Evolutionary conservation across 2,113 vertebrate species (phyloP).

Genomic region (Pyxicephalus adspersus): DNA sequence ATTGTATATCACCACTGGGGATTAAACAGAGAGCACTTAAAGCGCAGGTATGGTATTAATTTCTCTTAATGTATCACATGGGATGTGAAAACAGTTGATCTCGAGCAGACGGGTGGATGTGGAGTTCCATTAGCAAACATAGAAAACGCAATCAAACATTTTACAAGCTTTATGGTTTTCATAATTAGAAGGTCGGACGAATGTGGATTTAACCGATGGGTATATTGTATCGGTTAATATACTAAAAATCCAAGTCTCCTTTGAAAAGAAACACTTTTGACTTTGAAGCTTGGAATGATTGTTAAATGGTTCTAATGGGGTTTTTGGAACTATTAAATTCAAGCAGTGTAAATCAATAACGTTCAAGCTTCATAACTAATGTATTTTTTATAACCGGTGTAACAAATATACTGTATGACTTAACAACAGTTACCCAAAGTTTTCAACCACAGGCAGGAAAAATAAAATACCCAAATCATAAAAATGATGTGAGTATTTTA

Average conservation of each 20-base stretch:
- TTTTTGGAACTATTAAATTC: slow-evolving; percentile 13
- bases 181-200: slow-evolving; percentile 37
- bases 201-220: not conserved
- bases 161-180: slow-evolving; percentile 33
- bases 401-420: not conserved
- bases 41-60: slow-evolving; percentile 50
- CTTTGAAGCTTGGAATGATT: slow-evolving; percentile 25
- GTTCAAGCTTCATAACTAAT: slow-evolving; percentile 7
- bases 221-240: slow-evolving; percentile 10
- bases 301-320: slow-evolving; percentile 21
- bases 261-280: slow-evolving; percentile 30
- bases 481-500: too few relatives aligned
- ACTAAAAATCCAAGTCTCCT: not conserved
- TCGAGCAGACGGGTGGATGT: slow-evolving; percentile 23
- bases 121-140: slow-evolving; percentile 46
- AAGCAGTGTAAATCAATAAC: slow-evolving; percentile 31
- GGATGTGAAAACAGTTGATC: slow-evolving; percentile 39
- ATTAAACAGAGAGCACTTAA: slow-evolving; percentile 31
- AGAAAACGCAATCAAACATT: slow-evolving; percentile 26
- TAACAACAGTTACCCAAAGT: not conserved
- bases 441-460: slow-evolving; percentile 30
- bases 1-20: slow-evolving; percentile 41
- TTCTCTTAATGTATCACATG: slow-evolving; percentile 40
- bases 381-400: slow-evolving; percentile 30
- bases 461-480: not conserved